Evolutionary conservation across 2,797 vertebrate species (phyloP).

Genomic region (Platalea minor): DNA sequence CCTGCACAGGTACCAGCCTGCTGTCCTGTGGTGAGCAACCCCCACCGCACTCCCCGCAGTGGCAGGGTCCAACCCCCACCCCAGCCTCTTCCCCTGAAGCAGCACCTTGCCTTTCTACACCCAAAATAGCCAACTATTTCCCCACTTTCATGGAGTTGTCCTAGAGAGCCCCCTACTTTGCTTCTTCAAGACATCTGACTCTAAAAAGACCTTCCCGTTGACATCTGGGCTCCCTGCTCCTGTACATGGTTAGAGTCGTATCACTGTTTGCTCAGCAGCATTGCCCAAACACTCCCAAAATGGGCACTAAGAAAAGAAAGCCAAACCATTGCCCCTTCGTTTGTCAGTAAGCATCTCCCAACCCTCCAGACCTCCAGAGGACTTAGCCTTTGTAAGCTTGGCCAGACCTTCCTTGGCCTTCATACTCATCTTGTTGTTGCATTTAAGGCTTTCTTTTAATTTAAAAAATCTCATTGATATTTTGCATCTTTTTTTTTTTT

Average conservation of each 20-base stretch:
- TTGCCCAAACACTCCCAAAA: background rate
- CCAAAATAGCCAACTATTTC: background rate
- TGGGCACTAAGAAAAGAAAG: background rate
- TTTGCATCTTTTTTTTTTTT: background rate
- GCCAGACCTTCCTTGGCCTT: background rate
- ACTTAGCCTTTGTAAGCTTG: background rate
- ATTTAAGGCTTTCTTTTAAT: constrained; percentile 10
- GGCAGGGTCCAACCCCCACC: background rate
- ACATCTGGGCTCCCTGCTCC: background rate
- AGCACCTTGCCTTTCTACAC: background rate
- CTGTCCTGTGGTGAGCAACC: background rate
- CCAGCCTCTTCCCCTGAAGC: background rate
- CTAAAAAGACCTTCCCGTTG: background rate
- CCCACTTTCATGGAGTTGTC: background rate
- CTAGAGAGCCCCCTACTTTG: background rate
- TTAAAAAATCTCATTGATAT: constrained; percentile 22
- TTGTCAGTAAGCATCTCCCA: background rate
- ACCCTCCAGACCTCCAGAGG: background rate
- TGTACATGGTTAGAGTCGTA: background rate
- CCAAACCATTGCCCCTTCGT: background rate
- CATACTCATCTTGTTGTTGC: background rate
- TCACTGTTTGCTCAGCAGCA: background rate
- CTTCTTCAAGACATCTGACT: background rate
- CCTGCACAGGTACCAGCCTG: background rate
- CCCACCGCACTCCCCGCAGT: accelerated